Percentiles rank a stretch among this genome's conserved stretches.
Evolutionary conservation across 2,113 vertebrate species (phyloP).

Genomic region (Paralichthys olivaceus): DNA sequence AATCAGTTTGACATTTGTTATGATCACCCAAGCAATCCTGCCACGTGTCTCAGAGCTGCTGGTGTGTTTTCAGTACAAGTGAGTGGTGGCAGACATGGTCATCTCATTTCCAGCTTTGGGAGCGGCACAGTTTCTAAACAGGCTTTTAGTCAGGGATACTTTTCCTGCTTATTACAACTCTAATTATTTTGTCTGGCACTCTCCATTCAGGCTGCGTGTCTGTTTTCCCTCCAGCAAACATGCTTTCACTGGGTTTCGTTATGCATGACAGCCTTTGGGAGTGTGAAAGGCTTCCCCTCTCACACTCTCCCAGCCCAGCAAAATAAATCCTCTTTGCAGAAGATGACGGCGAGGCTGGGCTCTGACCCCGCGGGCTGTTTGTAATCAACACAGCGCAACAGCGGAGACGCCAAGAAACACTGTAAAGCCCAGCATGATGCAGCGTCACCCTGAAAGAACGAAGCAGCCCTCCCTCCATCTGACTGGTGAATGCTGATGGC

Average conservation of each 20-base stretch:
- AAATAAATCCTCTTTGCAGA: slow-evolving; percentile 49
- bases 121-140: slow-evolving; percentile 2
- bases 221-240: slow-evolving; percentile 51
- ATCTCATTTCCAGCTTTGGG: slow-evolving; percentile 12
- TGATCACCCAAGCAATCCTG: background rate
- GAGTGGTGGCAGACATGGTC: slow-evolving; percentile 2
- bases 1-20: too few species aligned
- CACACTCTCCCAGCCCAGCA: slow-evolving; percentile 34
- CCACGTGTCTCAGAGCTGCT: background rate
- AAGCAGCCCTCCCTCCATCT: background rate
- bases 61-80: background rate
- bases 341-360: slow-evolving; percentile 18
- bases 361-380: slow-evolving; percentile 31
- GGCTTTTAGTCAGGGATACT: slow-evolving; percentile 37
- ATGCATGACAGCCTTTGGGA: slow-evolving; percentile 52
- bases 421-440: slow-evolving; percentile 9
- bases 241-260: slow-evolving; percentile 59
- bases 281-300: slow-evolving; percentile 29
- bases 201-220: slow-evolving; percentile 11
- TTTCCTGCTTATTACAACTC: slow-evolving; percentile 26
- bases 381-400: slow-evolving; percentile 27
- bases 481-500: background rate
- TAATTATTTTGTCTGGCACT: slow-evolving; percentile 52
- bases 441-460: slow-evolving; percentile 11
- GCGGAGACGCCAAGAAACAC: slow-evolving; percentile 2